Evolutionary conservation across 1,140 invertebrate species (phyloP).

Genomic region (Arctopsyche grandis): DNA sequence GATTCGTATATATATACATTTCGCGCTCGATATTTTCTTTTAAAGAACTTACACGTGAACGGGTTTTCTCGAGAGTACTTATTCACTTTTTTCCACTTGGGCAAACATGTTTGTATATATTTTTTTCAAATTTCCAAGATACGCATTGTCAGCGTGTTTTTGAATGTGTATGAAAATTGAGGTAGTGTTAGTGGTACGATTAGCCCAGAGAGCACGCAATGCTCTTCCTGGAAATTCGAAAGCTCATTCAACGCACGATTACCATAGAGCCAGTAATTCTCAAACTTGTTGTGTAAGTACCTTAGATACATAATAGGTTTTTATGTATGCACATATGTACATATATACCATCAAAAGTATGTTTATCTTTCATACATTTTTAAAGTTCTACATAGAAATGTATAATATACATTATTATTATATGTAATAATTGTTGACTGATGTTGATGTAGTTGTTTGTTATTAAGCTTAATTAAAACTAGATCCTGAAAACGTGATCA

Average conservation of each 20-base stretch:
- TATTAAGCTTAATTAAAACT: no score
- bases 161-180: neutral
- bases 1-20: neutral
- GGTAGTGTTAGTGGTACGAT: neutral
- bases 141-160: neutral
- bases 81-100: neutral
- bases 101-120: neutral
- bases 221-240: constrained; percentile 17
- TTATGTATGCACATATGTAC: neutral
- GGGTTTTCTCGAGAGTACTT: neutral
- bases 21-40: neutral
- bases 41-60: neutral
- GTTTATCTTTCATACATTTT: no score
- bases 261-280: neutral
- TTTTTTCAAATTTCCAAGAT: neutral
- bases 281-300: neutral
- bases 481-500: no score
- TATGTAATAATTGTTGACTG: no score
- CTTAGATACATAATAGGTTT: neutral
- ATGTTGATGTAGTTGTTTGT: no score
- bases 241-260: constrained; percentile 6
- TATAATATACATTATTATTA: no score
- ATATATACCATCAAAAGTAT: no score
- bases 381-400: no score
- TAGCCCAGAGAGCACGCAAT: constrained; percentile 13